Conservation (phyloP, 2,888 invertebrate species). For the Apeira syringaria region DNA sequence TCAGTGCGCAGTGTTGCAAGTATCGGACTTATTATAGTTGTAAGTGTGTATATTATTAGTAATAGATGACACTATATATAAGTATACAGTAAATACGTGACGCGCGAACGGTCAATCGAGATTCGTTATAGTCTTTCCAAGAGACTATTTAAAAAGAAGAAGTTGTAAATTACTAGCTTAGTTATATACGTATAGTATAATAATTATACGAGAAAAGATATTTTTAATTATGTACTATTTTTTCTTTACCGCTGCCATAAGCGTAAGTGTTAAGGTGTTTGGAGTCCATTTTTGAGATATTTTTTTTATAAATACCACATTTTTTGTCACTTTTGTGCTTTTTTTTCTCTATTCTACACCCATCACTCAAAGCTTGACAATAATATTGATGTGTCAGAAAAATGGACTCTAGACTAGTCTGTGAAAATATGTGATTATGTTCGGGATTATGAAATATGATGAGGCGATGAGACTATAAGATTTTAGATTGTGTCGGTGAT, state of each 20-base stretch:
- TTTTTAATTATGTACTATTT: constrained; percentile 61
- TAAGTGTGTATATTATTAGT: constrained; percentile 69
- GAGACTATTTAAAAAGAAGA: constrained; percentile 34
- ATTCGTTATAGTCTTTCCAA: constrained; percentile 30
- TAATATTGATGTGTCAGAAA: constrained; percentile 20
- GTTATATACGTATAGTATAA: constrained; percentile 50
- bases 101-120: constrained; percentile 23
- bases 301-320: constrained; percentile 15
- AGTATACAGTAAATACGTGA: constrained; percentile 15
- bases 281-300: constrained; percentile 49
- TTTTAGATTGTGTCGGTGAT: constrained; percentile 11
- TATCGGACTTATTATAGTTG: constrained; percentile 51
- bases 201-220: constrained; percentile 69
- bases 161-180: constrained; percentile 70
- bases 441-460: constrained; percentile 1
- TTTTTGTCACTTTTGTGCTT: constrained; percentile 2
- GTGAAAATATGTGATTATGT: constrained; percentile 26
- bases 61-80: constrained; percentile 59
- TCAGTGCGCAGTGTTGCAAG: constrained; percentile 63
- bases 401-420: constrained; percentile 26
- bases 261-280: constrained; percentile 51
- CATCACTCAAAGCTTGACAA: constrained; percentile 32
- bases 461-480: constrained; percentile 8
- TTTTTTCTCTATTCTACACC: constrained; percentile 14
- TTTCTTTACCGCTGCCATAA: constrained; percentile 71